Evolutionary conservation across 1,140 invertebrate species (phyloP), one percentile per base, ranked within the genome.

Genomic region (Holotrichia oblita): DNA sequence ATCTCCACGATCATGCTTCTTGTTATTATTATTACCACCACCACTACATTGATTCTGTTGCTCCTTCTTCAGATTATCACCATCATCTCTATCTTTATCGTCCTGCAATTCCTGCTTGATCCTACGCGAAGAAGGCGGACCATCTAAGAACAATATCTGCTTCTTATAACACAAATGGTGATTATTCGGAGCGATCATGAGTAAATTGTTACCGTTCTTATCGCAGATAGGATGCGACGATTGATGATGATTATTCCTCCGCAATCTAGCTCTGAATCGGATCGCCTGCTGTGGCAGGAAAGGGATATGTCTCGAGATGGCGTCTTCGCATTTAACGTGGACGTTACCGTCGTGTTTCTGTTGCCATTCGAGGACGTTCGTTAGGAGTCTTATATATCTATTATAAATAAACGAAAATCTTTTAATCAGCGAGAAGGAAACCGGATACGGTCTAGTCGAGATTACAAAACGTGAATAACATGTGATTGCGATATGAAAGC

Each of bases 341-440:
- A 81, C 77, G 42, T 72, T 41, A 80, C 81, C 88, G 76, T 88
- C 89, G 88, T 81, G 87, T 85, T 83, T 92, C 91, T 87, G 86
- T 85, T 97, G 96, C 94, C 95, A 97, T 84, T 97, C 95, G 0
- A 98, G 85, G 1, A 99, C 94, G 82, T 93, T 94, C 42, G 92
- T 93, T 8, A 98, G 88, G 0, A 99, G 89, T 77, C 93, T 92
- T 77, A 98, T 99, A 86, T 99, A 99, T 82, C n/a, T n/a, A n/a
- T n/a, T n/a, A n/a, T n/a, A n/a, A n/a, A n/a, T n/a, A n/a, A n/a
- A n/a, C n/a, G n/a, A 93, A 94, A 83, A 59, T n/a, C n/a, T n/a
- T n/a, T n/a, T n/a, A 20, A n/a, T 3, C n/a, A 3, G n/a, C 59
- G 22, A 17, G 59, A 64, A 64, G 59, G 59, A 64, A 64, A 22